phyloP scores from a whole-genome alignment of 2,113 vertebrate species.

The Marcusenius ussheri region DNA sequence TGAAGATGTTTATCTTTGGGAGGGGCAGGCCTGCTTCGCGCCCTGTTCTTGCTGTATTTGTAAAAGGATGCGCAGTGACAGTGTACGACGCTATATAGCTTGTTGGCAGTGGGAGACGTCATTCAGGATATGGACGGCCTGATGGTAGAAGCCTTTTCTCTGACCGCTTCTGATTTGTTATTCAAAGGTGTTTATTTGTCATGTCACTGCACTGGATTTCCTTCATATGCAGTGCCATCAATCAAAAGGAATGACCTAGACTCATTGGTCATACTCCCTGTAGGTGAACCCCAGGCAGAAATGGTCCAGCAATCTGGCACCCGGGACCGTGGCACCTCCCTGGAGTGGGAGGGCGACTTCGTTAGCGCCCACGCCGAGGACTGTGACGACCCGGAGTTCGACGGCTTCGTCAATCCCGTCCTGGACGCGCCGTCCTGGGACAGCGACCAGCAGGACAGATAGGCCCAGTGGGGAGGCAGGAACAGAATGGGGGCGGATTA shows the following conservation, averaged over 20 bases:
- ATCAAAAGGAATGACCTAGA: background rate
- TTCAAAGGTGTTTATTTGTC: background rate
- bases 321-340: conserved; percentile 80
- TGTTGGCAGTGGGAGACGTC: background rate
- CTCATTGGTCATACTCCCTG: background rate
- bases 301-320: background rate
- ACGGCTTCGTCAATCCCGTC: conserved; percentile 87
- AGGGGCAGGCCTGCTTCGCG: background rate
- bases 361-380: conserved; percentile 80
- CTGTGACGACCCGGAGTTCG: conserved; percentile 68
- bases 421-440: conserved; percentile 68
- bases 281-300: conserved; percentile 75
- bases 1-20: background rate
- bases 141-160: background rate
- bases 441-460: conserved; percentile 65
- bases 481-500: background rate
- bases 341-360: conserved; percentile 98
- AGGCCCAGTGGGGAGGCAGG: conserved; percentile 37
- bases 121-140: background rate
- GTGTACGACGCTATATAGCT: background rate
- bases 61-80: background rate
- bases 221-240: background rate
- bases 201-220: background rate
- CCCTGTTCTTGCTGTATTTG: background rate
- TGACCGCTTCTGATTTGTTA: background rate